These are phyloP conservation scores for Poecilobothrus nobilitatus DNA, from an alignment of 2,888 invertebrate species.

Conservation along the genomic window DNA sequence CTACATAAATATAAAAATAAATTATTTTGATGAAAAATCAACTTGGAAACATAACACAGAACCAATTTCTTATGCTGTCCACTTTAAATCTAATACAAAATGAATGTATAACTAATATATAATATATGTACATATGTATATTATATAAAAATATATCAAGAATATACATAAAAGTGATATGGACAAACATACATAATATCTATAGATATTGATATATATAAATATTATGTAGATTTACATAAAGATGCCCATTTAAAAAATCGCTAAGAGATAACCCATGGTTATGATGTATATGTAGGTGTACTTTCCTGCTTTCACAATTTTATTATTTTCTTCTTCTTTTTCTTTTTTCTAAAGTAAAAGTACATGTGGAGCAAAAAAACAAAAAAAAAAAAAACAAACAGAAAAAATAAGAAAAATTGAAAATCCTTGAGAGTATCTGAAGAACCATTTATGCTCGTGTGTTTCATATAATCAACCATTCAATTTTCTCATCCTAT, in stretches of 20 bases:
- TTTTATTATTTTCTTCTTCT: background rate
- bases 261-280: constrained; percentile 21
- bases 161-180: too few species aligned
- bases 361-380: constrained; percentile 8
- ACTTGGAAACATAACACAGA: constrained; percentile 31
- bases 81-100: constrained; percentile 24
- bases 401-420: background rate
- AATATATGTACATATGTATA: too few species aligned
- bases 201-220: background rate
- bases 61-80: constrained; percentile 31
- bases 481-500: background rate
- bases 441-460: constrained; percentile 5
- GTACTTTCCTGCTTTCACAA: constrained; percentile 17
- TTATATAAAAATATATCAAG: too few species aligned
- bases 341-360: background rate
- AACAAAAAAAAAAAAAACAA: background rate
- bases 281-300: constrained; percentile 12
- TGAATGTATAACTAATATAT: too few species aligned
- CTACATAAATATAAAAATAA: background rate
- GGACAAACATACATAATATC: too few species aligned
- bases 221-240: background rate
- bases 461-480: constrained; percentile 8
- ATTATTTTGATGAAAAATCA: constrained; percentile 28
- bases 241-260: constrained; percentile 22
- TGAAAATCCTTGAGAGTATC: constrained; percentile 11